These are phyloP conservation scores for Okamejei kenojei DNA, from an alignment of 2,797 vertebrate genomes.

Conservation along the genomic window DNA sequence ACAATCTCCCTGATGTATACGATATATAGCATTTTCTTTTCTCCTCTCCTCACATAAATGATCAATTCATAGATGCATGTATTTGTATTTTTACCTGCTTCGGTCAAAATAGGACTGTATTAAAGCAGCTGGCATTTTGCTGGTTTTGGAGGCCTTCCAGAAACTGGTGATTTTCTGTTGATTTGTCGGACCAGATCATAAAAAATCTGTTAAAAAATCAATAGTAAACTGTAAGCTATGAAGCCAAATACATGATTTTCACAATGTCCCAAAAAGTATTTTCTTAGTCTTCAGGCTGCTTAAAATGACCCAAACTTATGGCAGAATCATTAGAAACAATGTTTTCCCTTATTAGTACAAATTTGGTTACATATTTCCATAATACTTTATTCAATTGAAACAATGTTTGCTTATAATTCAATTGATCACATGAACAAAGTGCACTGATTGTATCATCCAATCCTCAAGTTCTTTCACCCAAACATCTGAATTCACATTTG, in stretches of 20 bases:
- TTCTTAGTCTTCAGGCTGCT: neutral
- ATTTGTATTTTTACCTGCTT: constrained; percentile 66
- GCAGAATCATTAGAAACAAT: neutral
- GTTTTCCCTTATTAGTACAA: neutral
- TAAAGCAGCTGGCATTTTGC: constrained; percentile 84
- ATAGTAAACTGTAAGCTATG: neutral
- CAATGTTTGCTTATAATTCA: neutral
- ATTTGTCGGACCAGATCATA: constrained; percentile 88
- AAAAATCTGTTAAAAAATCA: constrained; percentile 65
- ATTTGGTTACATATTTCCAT: neutral
- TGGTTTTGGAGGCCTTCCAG: constrained; percentile 81
- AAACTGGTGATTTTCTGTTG: constrained; percentile 86
- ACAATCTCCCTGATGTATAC: neutral
- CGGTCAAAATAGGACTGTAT: constrained; percentile 74
- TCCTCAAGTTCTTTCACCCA: neutral
- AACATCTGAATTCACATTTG: neutral
- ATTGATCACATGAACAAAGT: neutral
- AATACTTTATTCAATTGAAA: neutral
- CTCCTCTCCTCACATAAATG: too few relatives aligned
- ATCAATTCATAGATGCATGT: neutral
- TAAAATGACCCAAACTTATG: neutral
- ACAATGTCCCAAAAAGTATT: neutral
- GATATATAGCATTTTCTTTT: neutral
- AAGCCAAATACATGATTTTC: neutral
- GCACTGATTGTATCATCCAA: neutral